A percentile compares a stretch with the other conserved stretches of the same genome.
These are phyloP conservation scores for Sarcoramphus papa DNA, from an alignment of 2,797 vertebrate genomes.

Conservation along the genomic window DNA sequence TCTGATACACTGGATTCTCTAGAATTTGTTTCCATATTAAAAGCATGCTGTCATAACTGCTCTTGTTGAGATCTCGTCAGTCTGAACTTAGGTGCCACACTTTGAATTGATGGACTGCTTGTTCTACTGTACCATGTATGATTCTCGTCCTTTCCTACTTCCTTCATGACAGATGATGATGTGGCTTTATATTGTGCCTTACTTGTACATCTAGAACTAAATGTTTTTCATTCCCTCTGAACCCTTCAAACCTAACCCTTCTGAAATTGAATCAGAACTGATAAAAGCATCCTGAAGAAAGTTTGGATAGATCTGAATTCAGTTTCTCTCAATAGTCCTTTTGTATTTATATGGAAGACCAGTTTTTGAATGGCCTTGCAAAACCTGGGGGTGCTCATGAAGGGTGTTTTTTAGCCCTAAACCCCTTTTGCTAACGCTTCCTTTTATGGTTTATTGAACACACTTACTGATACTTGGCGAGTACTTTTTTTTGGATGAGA, in stretches of 20 bases:
- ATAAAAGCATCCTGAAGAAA: constrained; percentile 64
- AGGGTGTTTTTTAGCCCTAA: constrained; percentile 60
- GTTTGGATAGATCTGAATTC: constrained; percentile 65
- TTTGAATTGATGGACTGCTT: constrained; percentile 70
- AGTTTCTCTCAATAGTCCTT: constrained; percentile 63
- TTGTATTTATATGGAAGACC: constrained; percentile 73
- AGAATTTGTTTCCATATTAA: constrained; percentile 74
- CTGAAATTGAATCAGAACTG: constrained; percentile 70
- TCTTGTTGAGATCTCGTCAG: constrained; percentile 72
- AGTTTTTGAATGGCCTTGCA: constrained; percentile 75
- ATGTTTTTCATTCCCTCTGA: constrained; percentile 69
- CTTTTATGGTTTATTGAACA: constrained; percentile 65
- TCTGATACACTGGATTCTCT: constrained; percentile 81
- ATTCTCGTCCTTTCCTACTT: constrained; percentile 70
- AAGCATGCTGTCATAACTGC: constrained; percentile 75
- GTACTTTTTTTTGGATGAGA: constrained; percentile 51
- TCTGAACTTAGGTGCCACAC: constrained; percentile 76
- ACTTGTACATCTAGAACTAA: constrained; percentile 80
- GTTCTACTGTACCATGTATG: constrained; percentile 78
- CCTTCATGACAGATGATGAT: constrained; percentile 77
- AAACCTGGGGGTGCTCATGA: constrained; percentile 48
- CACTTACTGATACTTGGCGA: constrained; percentile 67
- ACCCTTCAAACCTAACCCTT: constrained; percentile 57
- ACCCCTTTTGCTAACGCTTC: constrained; percentile 61
- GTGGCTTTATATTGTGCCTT: constrained; percentile 86